Percentiles rank a stretch among this genome's conserved stretches.
Conservation (phyloP, 2,797 vertebrate species). For the Anguilla anguilla region DNA sequence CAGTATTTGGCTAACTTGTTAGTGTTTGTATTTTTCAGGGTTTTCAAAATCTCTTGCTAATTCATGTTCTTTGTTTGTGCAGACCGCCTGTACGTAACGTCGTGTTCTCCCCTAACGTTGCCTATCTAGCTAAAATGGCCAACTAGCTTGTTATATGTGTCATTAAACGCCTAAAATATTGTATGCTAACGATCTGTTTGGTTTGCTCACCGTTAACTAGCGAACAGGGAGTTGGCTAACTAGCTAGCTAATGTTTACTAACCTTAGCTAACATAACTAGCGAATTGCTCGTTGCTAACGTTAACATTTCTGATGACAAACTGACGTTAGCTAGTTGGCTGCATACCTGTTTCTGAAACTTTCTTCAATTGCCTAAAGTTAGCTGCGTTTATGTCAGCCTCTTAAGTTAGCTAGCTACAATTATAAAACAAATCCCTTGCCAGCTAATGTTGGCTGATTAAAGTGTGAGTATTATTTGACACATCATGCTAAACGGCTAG, state of each 20-base stretch:
- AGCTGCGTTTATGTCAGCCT: not conserved
- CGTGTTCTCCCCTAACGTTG: not conserved
- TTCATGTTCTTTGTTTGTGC: not conserved
- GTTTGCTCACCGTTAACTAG: too few species aligned
- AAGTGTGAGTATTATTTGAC: not conserved
- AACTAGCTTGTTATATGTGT: not conserved
- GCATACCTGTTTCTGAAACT: too few species aligned
- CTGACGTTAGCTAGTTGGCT: too few species aligned
- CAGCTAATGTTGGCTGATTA: too few species aligned
- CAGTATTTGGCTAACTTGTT: not conserved
- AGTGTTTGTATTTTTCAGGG: not conserved
- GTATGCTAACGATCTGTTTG: too few species aligned
- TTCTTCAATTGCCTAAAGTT: not conserved
- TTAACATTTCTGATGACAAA: too few species aligned
- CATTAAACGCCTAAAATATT: constrained; percentile 6
- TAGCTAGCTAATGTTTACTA: too few species aligned
- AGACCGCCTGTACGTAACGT: not conserved
- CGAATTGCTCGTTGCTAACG: too few species aligned
- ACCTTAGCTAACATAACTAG: too few species aligned
- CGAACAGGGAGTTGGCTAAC: too few species aligned
- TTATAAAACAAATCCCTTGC: too few species aligned
- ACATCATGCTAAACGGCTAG: not conserved
- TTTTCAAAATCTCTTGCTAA: not conserved
- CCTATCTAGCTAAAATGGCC: not conserved
- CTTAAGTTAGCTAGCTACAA: too few species aligned